Evolutionary conservation across 2,113 vertebrate genomes (phyloP).

Genomic region (Cariama cristata): DNA sequence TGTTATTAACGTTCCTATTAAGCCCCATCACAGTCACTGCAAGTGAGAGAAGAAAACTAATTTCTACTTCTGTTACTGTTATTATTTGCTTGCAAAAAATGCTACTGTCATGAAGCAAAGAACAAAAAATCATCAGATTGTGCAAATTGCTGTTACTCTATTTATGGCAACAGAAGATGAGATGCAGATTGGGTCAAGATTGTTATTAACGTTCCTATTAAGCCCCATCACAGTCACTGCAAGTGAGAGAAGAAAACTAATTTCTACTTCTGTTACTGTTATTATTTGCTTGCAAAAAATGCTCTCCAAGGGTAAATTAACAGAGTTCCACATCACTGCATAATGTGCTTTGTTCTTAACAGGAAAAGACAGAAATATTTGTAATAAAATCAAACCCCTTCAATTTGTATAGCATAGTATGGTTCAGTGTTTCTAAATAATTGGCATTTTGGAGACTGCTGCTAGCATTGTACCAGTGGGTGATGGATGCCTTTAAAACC

Average conservation of each 20-base stretch:
- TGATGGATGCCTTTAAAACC: conserved; percentile 8
- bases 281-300: background rate
- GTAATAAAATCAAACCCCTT: background rate
- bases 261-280: background rate
- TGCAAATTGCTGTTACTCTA: background rate
- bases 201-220: background rate
- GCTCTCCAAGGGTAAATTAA: background rate
- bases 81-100: background rate
- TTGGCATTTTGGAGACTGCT: background rate
- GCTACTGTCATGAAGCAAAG: background rate
- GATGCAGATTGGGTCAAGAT: background rate
- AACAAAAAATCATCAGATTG: background rate
- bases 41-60: background rate
- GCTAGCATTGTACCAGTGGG: background rate
- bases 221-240: background rate
- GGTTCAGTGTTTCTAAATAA: conserved; percentile 25
- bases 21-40: background rate
- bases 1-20: background rate
- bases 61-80: background rate
- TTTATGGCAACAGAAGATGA: background rate
- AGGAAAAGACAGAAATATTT: background rate
- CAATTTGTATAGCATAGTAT: background rate
- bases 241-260: background rate
- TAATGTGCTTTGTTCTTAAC: background rate
- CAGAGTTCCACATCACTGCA: background rate